Evolutionary conservation across 2,888 invertebrate genomes (phyloP), one percentile per base, ranked within the genome.

Genomic region (Agrochola litura): DNA sequence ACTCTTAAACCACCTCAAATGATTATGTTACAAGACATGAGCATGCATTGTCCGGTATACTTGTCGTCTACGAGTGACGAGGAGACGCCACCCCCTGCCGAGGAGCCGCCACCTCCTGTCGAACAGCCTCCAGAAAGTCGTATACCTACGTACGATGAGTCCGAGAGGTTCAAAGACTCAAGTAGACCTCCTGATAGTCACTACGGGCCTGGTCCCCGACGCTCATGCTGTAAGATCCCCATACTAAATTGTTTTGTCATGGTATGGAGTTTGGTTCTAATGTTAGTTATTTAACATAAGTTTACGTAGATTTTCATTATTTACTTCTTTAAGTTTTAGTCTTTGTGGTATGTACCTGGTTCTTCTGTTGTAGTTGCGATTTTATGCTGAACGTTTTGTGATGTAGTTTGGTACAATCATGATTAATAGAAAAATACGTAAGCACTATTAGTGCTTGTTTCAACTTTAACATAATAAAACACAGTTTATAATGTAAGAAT

Each of bases 181-280:
- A 93, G 87, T 63, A 88, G 93, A 83, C 93, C 93, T 5, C 92
- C 93, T 22, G 93, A 93, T 10, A 92, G 91, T 30, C 92, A 94
- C 71, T 92, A 92, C 41, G 88, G 87, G 0, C 82, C 91, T 9
- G 90, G 86, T 37, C 63, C 76, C 90, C 6, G 88, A 83, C 77
- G 89, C 14, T 87, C 86, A 22, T 56, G 72, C 52, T 81, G 77
- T 22, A 65, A 67, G 8, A 37, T n/a, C 5, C 5, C 54, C 14
- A 78, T 66, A 63, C 6, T 69, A 10, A 85, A 61, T 77, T 46
- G 52, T 67, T n/a, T 30, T 67, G n/a, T 81, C 14, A 73, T 81
- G 65, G 30, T 81, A 6, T 79, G 76, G 65, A 41, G 63, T 60
- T 75, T 81, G 0, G 37, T 60, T 66, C 49, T 70, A n/a, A 37